Conservation (phyloP, 2,113 vertebrate genomes). For the Pachyramphus minor region DNA sequence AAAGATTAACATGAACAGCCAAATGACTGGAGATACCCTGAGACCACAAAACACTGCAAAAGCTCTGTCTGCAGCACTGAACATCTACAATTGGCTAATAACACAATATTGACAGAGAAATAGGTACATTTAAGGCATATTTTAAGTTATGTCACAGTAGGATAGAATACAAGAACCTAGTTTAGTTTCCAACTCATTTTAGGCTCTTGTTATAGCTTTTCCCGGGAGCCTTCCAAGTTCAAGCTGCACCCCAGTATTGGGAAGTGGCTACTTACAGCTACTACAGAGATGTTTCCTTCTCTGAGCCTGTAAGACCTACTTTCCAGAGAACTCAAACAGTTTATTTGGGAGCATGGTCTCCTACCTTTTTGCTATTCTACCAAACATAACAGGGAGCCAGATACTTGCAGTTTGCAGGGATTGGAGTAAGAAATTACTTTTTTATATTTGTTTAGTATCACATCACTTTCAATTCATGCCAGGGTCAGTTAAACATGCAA, state of each 20-base stretch:
- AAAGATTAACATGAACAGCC: neutral
- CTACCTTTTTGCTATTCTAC: neutral
- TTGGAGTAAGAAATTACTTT: neutral
- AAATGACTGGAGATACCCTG: neutral
- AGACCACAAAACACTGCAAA: neutral
- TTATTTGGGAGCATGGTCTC: neutral
- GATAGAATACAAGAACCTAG: neutral
- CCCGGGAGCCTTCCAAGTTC: neutral
- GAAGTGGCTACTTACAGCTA: neutral
- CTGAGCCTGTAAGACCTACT: neutral
- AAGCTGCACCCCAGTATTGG: neutral
- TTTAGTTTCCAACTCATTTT: neutral
- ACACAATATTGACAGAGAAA: neutral
- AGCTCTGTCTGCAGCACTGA: neutral
- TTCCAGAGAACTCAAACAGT: neutral
- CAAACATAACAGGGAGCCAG: neutral
- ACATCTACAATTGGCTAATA: neutral
- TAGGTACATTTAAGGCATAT: neutral
- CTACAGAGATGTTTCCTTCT: neutral
- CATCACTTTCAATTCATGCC: neutral
- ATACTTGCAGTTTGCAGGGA: neutral
- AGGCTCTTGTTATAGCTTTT: neutral
- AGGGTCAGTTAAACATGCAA: neutral
- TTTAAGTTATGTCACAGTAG: neutral
- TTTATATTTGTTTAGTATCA: neutral